Evolutionary conservation across 2,888 invertebrate genomes (phyloP).

Genomic region (Orthonychiurus folsomi): DNA sequence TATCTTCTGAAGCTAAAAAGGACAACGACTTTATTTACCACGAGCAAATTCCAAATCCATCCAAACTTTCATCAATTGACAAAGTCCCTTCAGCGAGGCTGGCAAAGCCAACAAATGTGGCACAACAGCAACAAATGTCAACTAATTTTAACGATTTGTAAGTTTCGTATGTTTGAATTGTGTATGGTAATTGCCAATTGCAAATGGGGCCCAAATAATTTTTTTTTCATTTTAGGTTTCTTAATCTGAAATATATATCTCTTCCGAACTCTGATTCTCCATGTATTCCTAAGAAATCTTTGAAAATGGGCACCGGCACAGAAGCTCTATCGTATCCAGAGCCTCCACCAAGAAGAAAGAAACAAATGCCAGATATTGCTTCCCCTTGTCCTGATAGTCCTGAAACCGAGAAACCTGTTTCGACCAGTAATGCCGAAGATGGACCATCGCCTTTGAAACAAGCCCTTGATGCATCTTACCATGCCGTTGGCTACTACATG

Average conservation of each 20-base stretch:
- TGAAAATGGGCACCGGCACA: no score
- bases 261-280: neutral
- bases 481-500: slow-evolving; percentile 5
- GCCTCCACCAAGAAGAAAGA: neutral
- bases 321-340: neutral
- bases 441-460: neutral
- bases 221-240: neutral
- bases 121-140: neutral
- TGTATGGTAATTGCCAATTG: no score
- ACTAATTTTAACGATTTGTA: neutral
- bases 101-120: slow-evolving; percentile 62
- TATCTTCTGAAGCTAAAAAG: slow-evolving; percentile 70
- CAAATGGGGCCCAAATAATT: no score
- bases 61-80: slow-evolving; percentile 65
- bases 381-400: neutral
- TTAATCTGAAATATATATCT: neutral
- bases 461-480: neutral
- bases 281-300: neutral
- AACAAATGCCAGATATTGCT: neutral
- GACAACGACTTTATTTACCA: slow-evolving; percentile 99
- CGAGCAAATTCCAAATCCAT: slow-evolving; percentile 81
- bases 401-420: neutral
- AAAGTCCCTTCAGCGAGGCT: slow-evolving; percentile 63
- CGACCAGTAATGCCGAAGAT: neutral
- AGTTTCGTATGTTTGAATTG: no score